Base-by-base conservation (phyloP, 2,113 vertebrate species). In the Pseudolaguvia tuberculata region DNA sequence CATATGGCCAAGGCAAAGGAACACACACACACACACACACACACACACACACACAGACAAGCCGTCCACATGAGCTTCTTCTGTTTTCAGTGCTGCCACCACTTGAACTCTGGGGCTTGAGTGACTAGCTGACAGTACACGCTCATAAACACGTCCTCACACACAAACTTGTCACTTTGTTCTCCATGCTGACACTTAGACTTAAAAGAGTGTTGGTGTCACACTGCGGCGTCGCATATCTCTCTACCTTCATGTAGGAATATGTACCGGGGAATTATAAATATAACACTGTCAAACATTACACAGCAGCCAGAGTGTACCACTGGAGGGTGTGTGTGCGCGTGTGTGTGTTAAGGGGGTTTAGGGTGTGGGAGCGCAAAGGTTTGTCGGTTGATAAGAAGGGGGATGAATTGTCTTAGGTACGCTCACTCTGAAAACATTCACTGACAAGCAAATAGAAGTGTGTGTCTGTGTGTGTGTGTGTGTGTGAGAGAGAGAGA, bases 361-460 rank as follows among this genome's bases (percentile, higher is more conserved):
- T 35, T 68, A 68, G 48, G 72, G 15, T n/a, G 31, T 35, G 3
- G 31, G 31, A 35, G 31, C 31, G 6, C 39, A 42, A 42, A 8
- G 39, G 39, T 42, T 42, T 5, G 70, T 68, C 47, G 73, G 15
- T 62, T 65, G 39, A 42, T 75, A 68, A 79, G 73, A 61, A 74
- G 78, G 21, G 35, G 73, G 75, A 51, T 69, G 79, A 75, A 76
- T 81, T 81, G 81, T 83, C 73, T 73, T 78, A 51, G 77, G 63
- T 47, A 56, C 61, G 72, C 58, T 72, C 42, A 11, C 70, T 59
- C 61, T 77, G 71, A 55, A 79, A 78, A 80, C 81, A 78, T 66
- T 80, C 76, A 79, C 27, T 78, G 82, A 84, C 82, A 88, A 77
- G 76, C 85, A 52, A 72, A 58, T 29, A 20, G 65, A 72, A 52